A percentile compares a stretch with the other conserved stretches of the same genome.
phyloP scores from a whole-genome alignment of 2,113 vertebrate species.

The Neogale vison region DNA sequence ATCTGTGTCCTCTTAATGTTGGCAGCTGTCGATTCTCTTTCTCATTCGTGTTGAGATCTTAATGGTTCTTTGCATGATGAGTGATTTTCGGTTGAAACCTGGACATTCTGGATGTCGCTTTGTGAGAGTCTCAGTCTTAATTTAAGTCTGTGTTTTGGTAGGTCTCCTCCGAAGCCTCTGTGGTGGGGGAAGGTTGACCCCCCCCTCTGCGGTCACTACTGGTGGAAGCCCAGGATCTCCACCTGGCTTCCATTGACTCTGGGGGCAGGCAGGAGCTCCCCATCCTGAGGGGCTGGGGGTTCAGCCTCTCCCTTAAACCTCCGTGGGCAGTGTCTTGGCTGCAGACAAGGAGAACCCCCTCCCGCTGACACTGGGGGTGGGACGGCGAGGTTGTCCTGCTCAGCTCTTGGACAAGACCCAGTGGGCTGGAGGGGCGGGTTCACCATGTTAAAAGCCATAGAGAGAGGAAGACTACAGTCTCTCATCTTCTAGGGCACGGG shows the following conservation, averaged over 20 bases:
- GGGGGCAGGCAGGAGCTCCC: rapidly evolving
- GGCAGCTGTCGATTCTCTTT: neutral
- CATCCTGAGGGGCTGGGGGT: rapidly evolving
- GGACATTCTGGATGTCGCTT: neutral
- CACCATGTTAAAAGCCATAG: rapidly evolving
- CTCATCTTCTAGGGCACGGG: rapidly evolving
- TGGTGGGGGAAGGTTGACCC: rapidly evolving
- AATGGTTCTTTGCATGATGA: neutral
- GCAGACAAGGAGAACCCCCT: neutral
- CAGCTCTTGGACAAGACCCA: too few relatives aligned
- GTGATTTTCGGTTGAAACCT: neutral
- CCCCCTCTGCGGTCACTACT: rapidly evolving
- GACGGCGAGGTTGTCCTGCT: neutral
- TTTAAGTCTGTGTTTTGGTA: neutral
- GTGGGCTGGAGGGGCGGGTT: neutral
- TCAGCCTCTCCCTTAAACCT: too few relatives aligned
- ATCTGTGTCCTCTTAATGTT: neutral
- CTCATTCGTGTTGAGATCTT: neutral
- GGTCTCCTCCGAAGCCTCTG: neutral
- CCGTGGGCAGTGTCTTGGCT: too few relatives aligned
- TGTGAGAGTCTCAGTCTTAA: neutral
- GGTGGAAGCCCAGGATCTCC: neutral
- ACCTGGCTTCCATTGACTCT: neutral
- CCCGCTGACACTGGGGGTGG: too few relatives aligned
- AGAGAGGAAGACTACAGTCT: rapidly evolving